Evolutionary conservation across 2,113 vertebrate genomes (phyloP), one percentile per base, ranked within the genome.

Genomic region (Copsychus sechellarum): DNA sequence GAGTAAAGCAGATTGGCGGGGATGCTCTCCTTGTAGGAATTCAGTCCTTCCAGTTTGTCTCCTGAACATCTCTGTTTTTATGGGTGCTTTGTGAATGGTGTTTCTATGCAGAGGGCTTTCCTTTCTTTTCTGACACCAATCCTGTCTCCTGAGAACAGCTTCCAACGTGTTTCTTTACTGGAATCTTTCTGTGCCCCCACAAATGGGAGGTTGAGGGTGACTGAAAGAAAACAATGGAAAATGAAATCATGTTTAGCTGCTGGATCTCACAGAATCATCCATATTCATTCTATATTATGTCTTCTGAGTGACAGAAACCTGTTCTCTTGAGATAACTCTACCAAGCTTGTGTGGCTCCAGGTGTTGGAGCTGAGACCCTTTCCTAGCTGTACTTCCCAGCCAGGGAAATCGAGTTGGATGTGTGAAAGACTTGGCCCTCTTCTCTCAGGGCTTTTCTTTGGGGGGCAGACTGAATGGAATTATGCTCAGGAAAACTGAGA

Each of bases 391-490:
- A 22, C 38, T 69, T 72, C 47, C 66, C 36, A 93, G 13, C 10
- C n/a, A 56, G 18, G 29, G 11, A 8, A 71, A 18, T 51, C 0
- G 0, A 45, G 29, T 2, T 57, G 50, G 12, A 9, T 53, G 2
- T 69, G 7, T 48, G 33, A 74, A 85, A 31, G 28, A 72, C 23
- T 79, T n/a, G 8, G 9, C 14, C 15, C 18, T 84, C 26, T 72
- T 70, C 53, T 83, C 47, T 85, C 25, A 22, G 21, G 76, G 48
- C 31, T 85, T 36, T 56, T 57, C 33, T 29, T 40, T 69, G 33
- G 40, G 31, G 24, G 26, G 29, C n/a, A 81, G 48, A 45, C 57
- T 50, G 34, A 64, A 31, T n/a, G 29, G 54, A 74, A 74, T 36
- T 23, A 7, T 17, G 12, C 38, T 89, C 3, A 28, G 40, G 38